Conservation (phyloP, 2,797 vertebrate genomes). For the Chiloscyllium punctatum region DNA sequence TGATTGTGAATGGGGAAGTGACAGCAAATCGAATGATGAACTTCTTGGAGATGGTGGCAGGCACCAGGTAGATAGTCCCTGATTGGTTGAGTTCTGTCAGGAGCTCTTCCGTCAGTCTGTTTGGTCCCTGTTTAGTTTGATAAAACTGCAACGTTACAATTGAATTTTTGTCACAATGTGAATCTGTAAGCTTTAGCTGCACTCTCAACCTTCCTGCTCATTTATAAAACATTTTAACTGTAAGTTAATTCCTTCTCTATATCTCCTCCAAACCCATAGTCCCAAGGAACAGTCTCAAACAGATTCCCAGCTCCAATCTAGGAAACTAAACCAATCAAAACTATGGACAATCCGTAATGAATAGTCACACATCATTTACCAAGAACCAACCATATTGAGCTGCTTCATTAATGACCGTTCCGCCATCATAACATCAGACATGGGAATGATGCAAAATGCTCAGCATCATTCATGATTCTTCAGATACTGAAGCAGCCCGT, state of each 20-base stretch:
- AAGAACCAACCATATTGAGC: too few relatives aligned
- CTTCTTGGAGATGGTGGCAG: conserved; percentile 73
- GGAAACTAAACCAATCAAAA: too few relatives aligned
- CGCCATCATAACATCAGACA: too few relatives aligned
- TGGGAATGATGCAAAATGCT: too few relatives aligned
- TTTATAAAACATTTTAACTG: not conserved
- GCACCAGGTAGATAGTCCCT: conserved; percentile 82
- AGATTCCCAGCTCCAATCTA: too few relatives aligned
- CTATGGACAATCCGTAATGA: too few relatives aligned
- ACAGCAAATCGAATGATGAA: conserved; percentile 88
- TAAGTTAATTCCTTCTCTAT: not conserved
- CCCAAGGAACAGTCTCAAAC: not conserved
- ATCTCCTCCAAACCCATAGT: not conserved
- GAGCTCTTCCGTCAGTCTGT: conserved; percentile 78
- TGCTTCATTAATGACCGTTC: too few relatives aligned
- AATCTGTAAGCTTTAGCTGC: not conserved
- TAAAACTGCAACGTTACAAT: not conserved
- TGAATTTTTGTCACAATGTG: not conserved
- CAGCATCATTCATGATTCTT: too few relatives aligned
- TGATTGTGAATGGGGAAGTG: conserved; percentile 86
- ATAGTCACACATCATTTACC: too few relatives aligned
- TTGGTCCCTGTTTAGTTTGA: conserved; percentile 66
- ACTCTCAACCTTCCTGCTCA: not conserved
- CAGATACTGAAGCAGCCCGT: too few relatives aligned
- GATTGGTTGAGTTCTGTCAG: conserved; percentile 70